Conservation (phyloP, 2,113 vertebrate species). For the Gymnocephalus cernua region DNA sequence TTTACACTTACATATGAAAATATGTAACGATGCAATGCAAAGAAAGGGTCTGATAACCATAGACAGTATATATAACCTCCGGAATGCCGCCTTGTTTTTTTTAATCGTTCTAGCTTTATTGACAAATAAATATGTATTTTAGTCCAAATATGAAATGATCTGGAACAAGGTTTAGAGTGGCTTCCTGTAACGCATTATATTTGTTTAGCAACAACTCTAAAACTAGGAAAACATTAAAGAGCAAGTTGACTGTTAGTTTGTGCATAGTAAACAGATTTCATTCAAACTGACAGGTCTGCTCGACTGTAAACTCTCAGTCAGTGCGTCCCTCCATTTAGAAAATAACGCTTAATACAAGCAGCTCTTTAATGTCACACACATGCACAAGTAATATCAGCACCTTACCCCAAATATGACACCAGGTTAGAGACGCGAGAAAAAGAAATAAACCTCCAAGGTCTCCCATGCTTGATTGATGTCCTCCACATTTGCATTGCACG, state of each 20-base stretch:
- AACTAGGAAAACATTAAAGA: background rate
- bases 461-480: conserved; percentile 71
- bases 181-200: background rate
- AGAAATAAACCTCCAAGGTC: conserved; percentile 57
- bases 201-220: background rate
- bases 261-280: conserved; percentile 4
- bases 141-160: background rate
- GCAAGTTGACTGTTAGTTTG: background rate
- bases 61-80: too few relatives aligned
- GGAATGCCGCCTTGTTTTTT: background rate
- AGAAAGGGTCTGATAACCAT: background rate
- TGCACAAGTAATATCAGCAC: rapidly evolving
- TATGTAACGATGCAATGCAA: too few relatives aligned
- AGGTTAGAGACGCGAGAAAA: conserved; percentile 20
- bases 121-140: background rate
- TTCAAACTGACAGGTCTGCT: conserved; percentile 20
- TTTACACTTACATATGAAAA: background rate
- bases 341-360: background rate
- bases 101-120: background rate
- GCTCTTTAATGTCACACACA: background rate
- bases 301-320: background rate
- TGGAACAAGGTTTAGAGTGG: background rate
- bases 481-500: background rate
- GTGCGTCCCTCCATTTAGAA: background rate
- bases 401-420: conserved; percentile 45